A percentile compares a stretch with the other conserved stretches of the same genome.
These are phyloP conservation scores for Drosophila mimica DNA, from an alignment of 2,888 invertebrate species.

Conservation along the genomic window DNA sequence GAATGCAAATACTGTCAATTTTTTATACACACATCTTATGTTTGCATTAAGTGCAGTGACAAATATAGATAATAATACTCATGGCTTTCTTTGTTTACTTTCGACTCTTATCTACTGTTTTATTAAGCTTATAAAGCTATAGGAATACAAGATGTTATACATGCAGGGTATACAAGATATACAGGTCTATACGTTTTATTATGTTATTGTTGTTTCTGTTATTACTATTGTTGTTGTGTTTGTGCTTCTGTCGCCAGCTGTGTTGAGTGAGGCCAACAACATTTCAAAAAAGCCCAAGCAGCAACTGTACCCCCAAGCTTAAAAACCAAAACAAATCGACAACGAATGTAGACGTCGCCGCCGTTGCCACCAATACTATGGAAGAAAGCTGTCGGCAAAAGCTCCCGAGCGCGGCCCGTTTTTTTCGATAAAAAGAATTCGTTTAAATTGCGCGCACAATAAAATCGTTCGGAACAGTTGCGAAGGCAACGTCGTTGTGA, in stretches of 20 bases:
- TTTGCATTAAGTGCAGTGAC: background rate
- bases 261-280: slow-evolving; percentile 65
- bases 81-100: slow-evolving; percentile 1
- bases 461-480: slow-evolving; percentile 70
- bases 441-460: slow-evolving; percentile 76
- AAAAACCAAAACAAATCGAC: slow-evolving; percentile 72
- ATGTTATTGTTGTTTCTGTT: slow-evolving; percentile 29
- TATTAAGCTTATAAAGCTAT: slow-evolving; percentile 13
- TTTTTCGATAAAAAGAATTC: slow-evolving; percentile 77
- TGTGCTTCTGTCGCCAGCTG: slow-evolving; percentile 41
- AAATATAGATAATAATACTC: background rate
- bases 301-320: slow-evolving; percentile 71
- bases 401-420: slow-evolving; percentile 56
- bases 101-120: slow-evolving; percentile 12
- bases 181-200: slow-evolving; percentile 41
- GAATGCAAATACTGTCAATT: background rate
- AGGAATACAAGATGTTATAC: slow-evolving; percentile 1
- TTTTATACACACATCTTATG: background rate
- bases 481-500: slow-evolving; percentile 70
- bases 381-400: slow-evolving; percentile 55
- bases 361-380: slow-evolving; percentile 43
- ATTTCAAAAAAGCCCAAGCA: slow-evolving; percentile 71
- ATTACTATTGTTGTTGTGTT: slow-evolving; percentile 5
- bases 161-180: background rate
- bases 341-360: slow-evolving; percentile 34